These are phyloP conservation scores for Brachionus angularis DNA, from an alignment of 1,140 invertebrate genomes.

Conservation along the genomic window DNA sequence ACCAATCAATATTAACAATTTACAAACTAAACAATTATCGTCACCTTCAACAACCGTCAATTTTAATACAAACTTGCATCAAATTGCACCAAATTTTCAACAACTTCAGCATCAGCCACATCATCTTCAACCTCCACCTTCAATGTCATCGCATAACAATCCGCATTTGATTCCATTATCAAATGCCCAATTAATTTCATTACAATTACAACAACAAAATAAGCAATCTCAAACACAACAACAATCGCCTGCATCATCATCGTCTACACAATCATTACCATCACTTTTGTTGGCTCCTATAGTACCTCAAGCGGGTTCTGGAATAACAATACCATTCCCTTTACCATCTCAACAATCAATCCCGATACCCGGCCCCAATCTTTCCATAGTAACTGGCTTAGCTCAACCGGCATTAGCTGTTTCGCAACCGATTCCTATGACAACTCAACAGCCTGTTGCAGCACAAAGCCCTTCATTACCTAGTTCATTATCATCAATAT, in stretches of 20 bases:
- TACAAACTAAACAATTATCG: background rate
- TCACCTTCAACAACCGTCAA: slow-evolving; percentile 9
- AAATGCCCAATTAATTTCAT: too few species aligned
- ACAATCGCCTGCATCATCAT: too few species aligned
- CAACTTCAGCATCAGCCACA: too few species aligned
- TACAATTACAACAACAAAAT: too few species aligned
- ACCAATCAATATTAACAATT: background rate
- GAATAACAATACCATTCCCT: background rate
- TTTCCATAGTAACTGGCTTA: background rate
- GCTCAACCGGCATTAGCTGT: background rate
- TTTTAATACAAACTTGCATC: too few species aligned
- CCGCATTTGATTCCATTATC: too few species aligned
- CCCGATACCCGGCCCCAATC: background rate
- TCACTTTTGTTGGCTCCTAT: too few species aligned
- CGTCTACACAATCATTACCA: too few species aligned
- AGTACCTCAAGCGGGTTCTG: background rate
- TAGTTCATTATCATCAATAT: background rate
- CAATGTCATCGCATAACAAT: too few species aligned
- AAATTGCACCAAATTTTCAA: too few species aligned
- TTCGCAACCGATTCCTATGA: background rate
- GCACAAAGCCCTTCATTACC: background rate
- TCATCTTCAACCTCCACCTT: too few species aligned
- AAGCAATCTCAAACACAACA: too few species aligned
- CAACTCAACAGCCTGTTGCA: background rate
- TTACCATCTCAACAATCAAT: slow-evolving; percentile 13